A percentile compares a stretch with the other conserved stretches of the same genome.
Evolutionary conservation across 2,797 vertebrate species (phyloP).

Genomic region (Spondyliosoma cantharus): DNA sequence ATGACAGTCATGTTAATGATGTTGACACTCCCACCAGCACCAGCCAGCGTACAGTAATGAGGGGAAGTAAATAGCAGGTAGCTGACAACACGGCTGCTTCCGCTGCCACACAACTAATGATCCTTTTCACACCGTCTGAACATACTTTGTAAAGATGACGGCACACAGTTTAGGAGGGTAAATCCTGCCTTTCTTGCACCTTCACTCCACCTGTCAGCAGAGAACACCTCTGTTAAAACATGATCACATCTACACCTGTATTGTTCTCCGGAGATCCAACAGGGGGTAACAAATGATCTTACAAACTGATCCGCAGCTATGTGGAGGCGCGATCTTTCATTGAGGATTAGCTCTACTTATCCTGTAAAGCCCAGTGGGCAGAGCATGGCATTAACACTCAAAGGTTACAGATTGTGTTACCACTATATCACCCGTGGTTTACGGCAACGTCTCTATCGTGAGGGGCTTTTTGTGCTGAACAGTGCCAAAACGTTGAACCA

Average conservation of each 20-base stretch:
- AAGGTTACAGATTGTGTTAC: slow-evolving; percentile 40
- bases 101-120: slow-evolving; percentile 78
- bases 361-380: slow-evolving; percentile 25
- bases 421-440: neutral
- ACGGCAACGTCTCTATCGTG: neutral
- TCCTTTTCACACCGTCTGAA: slow-evolving; percentile 80
- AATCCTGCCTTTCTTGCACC: slow-evolving; percentile 74
- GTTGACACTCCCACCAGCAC: slow-evolving; percentile 84
- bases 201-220: slow-evolving; percentile 69
- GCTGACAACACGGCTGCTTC: slow-evolving; percentile 78
- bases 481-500: neutral
- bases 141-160: slow-evolving; percentile 81
- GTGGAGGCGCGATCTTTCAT: slow-evolving; percentile 43
- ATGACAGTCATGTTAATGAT: slow-evolving; percentile 87
- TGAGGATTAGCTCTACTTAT: slow-evolving; percentile 40
- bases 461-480: neutral
- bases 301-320: slow-evolving; percentile 31
- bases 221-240: slow-evolving; percentile 63
- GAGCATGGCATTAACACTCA: slow-evolving; percentile 28
- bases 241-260: slow-evolving; percentile 50
- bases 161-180: slow-evolving; percentile 77
- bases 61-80: slow-evolving; percentile 84
- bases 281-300: slow-evolving; percentile 7
- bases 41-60: slow-evolving; percentile 81
- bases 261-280: slow-evolving; percentile 9